A percentile compares a stretch with the other conserved stretches of the same genome.
Conservation (phyloP, 2,888 invertebrate genomes). For the Deroplatys truncata region DNA sequence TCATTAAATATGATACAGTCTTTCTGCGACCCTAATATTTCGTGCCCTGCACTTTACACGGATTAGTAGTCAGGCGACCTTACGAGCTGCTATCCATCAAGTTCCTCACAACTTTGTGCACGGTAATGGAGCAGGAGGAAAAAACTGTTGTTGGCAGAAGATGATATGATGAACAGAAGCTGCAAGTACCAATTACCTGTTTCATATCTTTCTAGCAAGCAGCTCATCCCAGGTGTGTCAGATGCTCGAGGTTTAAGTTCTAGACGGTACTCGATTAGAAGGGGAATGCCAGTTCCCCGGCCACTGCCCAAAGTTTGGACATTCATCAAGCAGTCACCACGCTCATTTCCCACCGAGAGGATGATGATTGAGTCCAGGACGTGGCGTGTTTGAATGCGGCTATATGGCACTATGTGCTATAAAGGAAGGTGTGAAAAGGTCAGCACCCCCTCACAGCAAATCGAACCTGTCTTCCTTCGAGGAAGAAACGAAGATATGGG, state of each 20-base stretch:
- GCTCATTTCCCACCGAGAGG: neutral
- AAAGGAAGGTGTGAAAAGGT: conserved; percentile 16
- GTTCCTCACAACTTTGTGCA: neutral
- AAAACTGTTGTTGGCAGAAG: neutral
- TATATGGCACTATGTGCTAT: neutral
- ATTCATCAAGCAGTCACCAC: neutral
- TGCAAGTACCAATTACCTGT: neutral
- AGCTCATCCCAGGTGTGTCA: neutral
- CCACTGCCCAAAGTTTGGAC: neutral
- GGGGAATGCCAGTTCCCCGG: neutral
- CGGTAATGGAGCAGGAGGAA: neutral
- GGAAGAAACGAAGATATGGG: neutral
- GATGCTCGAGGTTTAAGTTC: too few species aligned
- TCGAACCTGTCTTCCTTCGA: neutral
- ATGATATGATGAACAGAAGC: neutral
- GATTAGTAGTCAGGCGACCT: neutral
- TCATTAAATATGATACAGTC: too few species aligned
- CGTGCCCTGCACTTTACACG: neutral
- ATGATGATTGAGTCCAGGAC: neutral
- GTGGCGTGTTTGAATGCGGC: neutral
- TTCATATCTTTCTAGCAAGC: neutral
- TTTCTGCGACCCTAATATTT: neutral
- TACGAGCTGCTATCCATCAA: neutral
- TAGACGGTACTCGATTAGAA: neutral
- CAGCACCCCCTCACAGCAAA: neutral